A percentile compares a stretch with the other conserved stretches of the same genome.
Evolutionary conservation across 2,888 invertebrate species (phyloP).

Genomic region (Sphaerophoria rueppellii): DNA sequence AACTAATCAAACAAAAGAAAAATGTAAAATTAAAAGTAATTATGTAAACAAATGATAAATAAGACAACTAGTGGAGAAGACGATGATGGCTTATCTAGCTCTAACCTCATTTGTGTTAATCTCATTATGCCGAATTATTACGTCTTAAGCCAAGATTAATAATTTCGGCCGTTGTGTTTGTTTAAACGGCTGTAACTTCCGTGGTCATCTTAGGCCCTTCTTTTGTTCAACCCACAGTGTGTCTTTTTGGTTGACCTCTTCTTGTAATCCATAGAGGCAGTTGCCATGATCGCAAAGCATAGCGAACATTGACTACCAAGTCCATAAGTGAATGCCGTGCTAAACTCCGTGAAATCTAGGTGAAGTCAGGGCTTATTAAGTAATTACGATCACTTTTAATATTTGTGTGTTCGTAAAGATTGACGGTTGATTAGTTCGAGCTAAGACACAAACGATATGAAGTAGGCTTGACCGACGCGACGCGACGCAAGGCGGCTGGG

Average conservation of each 20-base stretch:
- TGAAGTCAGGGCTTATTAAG: constrained; percentile 64
- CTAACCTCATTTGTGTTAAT: constrained; percentile 46
- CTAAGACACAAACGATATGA: constrained; percentile 21
- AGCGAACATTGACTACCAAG: neutral
- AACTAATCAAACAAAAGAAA: constrained; percentile 50
- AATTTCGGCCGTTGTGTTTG: neutral
- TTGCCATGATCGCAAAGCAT: neutral
- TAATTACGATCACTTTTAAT: constrained; percentile 59
- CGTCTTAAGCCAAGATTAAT: constrained; percentile 36
- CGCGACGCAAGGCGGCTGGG: neutral
- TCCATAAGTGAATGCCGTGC: constrained; percentile 29
- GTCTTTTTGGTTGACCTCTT: constrained; percentile 42
- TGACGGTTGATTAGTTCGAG: constrained; percentile 48
- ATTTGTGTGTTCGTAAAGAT: constrained; percentile 58
- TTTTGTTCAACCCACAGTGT: neutral
- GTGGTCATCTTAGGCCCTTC: constrained; percentile 23
- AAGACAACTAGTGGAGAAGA: neutral
- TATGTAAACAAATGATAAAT: constrained; percentile 62
- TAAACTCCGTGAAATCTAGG: constrained; percentile 42
- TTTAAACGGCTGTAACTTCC: constrained; percentile 32
- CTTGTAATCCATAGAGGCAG: neutral
- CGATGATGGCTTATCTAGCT: constrained; percentile 34
- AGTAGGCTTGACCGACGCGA: constrained; percentile 40
- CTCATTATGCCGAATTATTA: constrained; percentile 51
- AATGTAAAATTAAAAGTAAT: constrained; percentile 47